Evolutionary conservation across 2,797 vertebrate species (phyloP), one percentile per base, ranked within the genome.

Genomic region (Brachyalestes nurse): DNA sequence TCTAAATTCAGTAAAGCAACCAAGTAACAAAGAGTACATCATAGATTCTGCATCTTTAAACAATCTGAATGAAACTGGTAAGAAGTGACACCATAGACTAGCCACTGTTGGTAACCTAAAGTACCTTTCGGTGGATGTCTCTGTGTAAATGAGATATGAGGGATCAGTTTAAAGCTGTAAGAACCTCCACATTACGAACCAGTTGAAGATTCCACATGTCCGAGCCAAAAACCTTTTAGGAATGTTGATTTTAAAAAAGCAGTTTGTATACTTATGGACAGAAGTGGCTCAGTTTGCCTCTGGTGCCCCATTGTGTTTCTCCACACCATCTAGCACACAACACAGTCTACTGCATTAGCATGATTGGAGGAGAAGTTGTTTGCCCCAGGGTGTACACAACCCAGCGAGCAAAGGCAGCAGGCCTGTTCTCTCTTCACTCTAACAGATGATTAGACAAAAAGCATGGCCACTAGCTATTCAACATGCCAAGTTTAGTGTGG

Each of bases 311-410:
- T 47, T 71, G 57, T 49, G 65, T 76, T 64, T 67, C 65, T 49
- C 40, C 73, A 79, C 62, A 75, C 61, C 28, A 62, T 64, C 72
- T 9, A 17, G 53, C 66, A 47, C 72, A 38, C 76, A 28, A 51
- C 17, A 16, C 75, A 60, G 42, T 78, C 79, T 66, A 64, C 66
- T 21, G 58, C 73, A 83, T 83, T 76, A 80, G 57, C 25, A 65
- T 49, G 72, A 80, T 83, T 80, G 73, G 66, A 83, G 49, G 66
- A 83, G 72, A 79, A 60, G 82, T 40, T 17, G 66, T 53, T 61
- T 21, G 60, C 77, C 60, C 77, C n/a, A 72, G 77, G 77, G 82
- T 45, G 38, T 25, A 69, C 42, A 66, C 66, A 16, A 61, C 75
- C 49, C 28, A 7, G 51, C 10, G 14, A 40, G 40, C 12, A 12